Evolutionary conservation across 2,797 vertebrate species (phyloP), one percentile per base, ranked within the genome.

Genomic region (Lepilemur septentrionalis): DNA sequence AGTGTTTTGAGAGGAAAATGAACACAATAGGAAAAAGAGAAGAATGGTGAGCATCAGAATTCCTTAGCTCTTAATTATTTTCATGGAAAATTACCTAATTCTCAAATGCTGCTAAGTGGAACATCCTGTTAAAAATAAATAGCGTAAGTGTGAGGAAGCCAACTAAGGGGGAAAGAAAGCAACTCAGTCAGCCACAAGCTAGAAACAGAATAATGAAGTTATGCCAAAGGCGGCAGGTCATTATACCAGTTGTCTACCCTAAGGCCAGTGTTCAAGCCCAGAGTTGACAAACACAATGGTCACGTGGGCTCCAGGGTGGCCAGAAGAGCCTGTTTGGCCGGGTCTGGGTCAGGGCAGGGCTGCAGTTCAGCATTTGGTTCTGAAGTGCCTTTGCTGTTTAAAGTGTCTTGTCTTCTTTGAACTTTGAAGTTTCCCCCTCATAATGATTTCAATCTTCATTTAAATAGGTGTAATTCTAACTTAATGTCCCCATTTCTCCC

Each of bases 41-140:
- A 91, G 87, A 95, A 46, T 14, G 32, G 52, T 57, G 38, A 75
- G 28, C 35, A 25, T 41, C 10, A 11, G 79, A 73, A 76, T n/a
- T n/a, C 80, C 30, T 82, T 63, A 70, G 65, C 57, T 69, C 50
- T 76, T 50, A 55, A 67, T 69, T 72, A 41, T 83, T 95, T 82
- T 76, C 52, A 48, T 93, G 97, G 96, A 98, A 96, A 96, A 97
- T 72, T 94, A 97, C 87, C 79, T 88, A 91, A 65, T 76, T 96
- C 50, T 91, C 81, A 83, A 78, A 50, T 73, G 78, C 70, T 88
- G 92, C 84, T 93, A 84, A 84, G 70, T 89, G 61, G 65, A 80
- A 78, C 35, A 57, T 63, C 38, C 72, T 95, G 35, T 41, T 97
- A 98, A 97, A 97, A 91, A 97, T 94, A 96, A 97, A 96, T 38